phyloP scores from a whole-genome alignment of 2,888 invertebrate species.

The Cephus nigrinus region DNA sequence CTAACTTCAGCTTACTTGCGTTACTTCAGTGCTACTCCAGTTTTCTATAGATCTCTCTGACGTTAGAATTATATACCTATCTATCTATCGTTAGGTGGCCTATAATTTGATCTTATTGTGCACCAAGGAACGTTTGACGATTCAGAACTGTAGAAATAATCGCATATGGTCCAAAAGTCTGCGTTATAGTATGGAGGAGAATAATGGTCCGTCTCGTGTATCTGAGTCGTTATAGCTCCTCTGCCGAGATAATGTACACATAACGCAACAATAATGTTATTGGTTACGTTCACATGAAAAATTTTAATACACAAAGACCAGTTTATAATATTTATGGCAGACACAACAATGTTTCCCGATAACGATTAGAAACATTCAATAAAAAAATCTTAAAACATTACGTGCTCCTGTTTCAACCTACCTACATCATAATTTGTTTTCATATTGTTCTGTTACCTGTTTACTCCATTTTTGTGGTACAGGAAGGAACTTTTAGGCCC shows the following conservation, averaged over 20 bases:
- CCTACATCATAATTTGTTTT: not conserved
- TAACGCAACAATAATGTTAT: conserved; percentile 35
- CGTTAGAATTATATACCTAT: conserved; percentile 32
- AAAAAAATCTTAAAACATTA: conserved; percentile 26
- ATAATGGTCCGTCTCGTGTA: not conserved
- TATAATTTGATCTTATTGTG: conserved; percentile 39
- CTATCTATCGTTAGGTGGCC: conserved; percentile 43
- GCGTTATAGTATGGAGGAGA: not conserved
- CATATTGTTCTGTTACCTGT: not conserved
- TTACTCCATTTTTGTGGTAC: not conserved
- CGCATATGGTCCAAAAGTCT: conserved; percentile 5
- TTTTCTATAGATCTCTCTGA: conserved; percentile 27
- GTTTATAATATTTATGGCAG: conserved; percentile 50
- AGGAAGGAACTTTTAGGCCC: not conserved
- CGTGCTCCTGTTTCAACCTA: not conserved
- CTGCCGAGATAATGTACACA: conserved; percentile 20
- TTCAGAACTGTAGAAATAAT: conserved; percentile 18
- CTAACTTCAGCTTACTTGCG: not conserved
- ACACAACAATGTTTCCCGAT: conserved; percentile 46
- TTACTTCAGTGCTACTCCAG: conserved; percentile 11
- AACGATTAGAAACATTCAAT: conserved; percentile 49
- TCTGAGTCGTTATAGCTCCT: not conserved
- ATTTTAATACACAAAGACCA: conserved; percentile 53
- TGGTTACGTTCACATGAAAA: conserved; percentile 38
- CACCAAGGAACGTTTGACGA: conserved; percentile 29